Percentiles rank a stretch among this genome's conserved stretches.
These are phyloP conservation scores for Macquaria australasica DNA, from an alignment of 2,113 vertebrate species.

Conservation along the genomic window DNA sequence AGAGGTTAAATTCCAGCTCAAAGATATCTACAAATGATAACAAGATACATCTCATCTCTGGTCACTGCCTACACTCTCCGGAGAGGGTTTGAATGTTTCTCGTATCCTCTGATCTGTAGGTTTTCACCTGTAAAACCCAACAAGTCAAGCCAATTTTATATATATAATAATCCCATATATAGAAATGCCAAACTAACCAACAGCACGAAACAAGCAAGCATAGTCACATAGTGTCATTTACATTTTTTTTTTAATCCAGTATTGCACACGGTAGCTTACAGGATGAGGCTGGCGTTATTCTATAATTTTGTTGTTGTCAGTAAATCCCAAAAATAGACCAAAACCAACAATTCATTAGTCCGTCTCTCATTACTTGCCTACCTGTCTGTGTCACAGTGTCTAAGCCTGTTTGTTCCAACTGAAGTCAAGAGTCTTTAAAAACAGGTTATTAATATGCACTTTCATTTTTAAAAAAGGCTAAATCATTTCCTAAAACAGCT, in stretches of 20 bases:
- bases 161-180: background rate
- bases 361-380: constrained; percentile 1
- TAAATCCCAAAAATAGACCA: constrained; percentile 33
- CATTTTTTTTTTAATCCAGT: background rate
- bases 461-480: background rate
- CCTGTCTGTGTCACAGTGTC: background rate
- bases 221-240: too few relatives aligned
- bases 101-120: background rate
- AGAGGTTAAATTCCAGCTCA: constrained; percentile 15
- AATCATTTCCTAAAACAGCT: background rate
- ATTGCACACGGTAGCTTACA: constrained; percentile 5
- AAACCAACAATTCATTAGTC: constrained; percentile 16
- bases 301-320: background rate
- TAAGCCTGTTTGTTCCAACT: background rate
- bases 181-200: background rate
- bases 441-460: background rate
- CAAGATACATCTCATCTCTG: background rate
- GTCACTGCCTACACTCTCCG: background rate
- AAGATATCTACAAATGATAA: constrained; percentile 8
- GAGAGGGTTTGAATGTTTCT: background rate
- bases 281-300: background rate
- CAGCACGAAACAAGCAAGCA: background rate
- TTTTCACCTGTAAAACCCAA: background rate
- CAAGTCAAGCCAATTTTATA: background rate
- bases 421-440: constrained; percentile 1